Percentiles rank a stretch among this genome's conserved stretches.
Conservation (phyloP, 2,888 invertebrate species). For the Drosophila macrospina region DNA sequence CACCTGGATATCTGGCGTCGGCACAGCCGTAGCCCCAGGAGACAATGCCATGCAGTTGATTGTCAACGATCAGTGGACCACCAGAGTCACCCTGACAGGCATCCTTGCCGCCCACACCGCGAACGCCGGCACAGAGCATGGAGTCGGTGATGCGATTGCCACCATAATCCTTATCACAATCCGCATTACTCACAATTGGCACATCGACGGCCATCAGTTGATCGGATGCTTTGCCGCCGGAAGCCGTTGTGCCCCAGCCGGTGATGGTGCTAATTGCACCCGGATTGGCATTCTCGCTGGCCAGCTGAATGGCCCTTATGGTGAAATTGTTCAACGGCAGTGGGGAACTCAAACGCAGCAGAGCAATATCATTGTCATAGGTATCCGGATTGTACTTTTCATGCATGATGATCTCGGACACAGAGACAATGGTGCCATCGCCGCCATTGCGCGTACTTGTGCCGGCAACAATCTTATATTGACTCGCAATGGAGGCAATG, state of each 20-base stretch:
- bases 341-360: slow-evolving; percentile 77
- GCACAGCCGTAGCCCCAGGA: slow-evolving; percentile 82
- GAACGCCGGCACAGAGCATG: slow-evolving; percentile 82
- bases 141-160: slow-evolving; percentile 57
- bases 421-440: slow-evolving; percentile 86
- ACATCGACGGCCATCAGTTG: slow-evolving; percentile 71
- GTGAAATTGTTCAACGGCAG: slow-evolving; percentile 76
- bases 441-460: slow-evolving; percentile 85
- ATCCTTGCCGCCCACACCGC: slow-evolving; percentile 76
- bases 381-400: slow-evolving; percentile 84
- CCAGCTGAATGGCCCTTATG: slow-evolving; percentile 72
- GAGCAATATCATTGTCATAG: slow-evolving; percentile 87
- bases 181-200: slow-evolving; percentile 68
- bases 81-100: slow-evolving; percentile 82
- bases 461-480: slow-evolving; percentile 86
- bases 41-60: slow-evolving; percentile 75
- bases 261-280: slow-evolving; percentile 65
- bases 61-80: slow-evolving; percentile 73
- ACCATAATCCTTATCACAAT: slow-evolving; percentile 68
- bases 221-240: slow-evolving; percentile 62
- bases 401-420: slow-evolving; percentile 86
- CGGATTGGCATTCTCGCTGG: slow-evolving; percentile 40
- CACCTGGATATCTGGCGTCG: slow-evolving; percentile 72
- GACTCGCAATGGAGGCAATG: slow-evolving; percentile 47
- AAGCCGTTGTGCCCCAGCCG: slow-evolving; percentile 77